Evolutionary conservation across 2,797 vertebrate species (phyloP).

Genomic region (Semaprochilodus insignis): DNA sequence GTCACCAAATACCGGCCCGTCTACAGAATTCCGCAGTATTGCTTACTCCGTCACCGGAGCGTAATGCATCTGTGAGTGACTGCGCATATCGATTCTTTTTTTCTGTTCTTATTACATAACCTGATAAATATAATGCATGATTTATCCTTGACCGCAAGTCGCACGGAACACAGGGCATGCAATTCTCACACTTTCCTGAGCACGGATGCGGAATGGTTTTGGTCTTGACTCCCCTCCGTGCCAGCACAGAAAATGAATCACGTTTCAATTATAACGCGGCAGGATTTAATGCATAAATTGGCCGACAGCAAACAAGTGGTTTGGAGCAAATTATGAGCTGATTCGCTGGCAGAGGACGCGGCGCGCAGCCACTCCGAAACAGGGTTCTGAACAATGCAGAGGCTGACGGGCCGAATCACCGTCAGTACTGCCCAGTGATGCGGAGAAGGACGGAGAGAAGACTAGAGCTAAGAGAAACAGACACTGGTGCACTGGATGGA

Average conservation of each 20-base stretch:
- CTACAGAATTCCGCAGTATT: constrained; percentile 3
- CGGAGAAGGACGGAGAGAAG: neutral
- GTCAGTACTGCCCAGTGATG: neutral
- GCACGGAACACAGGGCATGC: neutral
- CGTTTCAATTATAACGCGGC: constrained; percentile 5
- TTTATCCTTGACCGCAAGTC: constrained; percentile 5
- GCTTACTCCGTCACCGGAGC: neutral
- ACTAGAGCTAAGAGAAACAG: neutral
- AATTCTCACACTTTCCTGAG: constrained; percentile 15
- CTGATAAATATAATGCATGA: neutral
- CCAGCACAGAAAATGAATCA: constrained; percentile 23
- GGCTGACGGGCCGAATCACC: neutral
- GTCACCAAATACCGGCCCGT: constrained; percentile 4
- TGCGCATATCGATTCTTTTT: constrained; percentile 26
- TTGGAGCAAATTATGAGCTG: neutral
- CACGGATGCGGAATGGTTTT: neutral
- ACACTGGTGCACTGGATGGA: neutral
- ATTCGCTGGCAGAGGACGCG: neutral
- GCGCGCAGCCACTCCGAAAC: neutral
- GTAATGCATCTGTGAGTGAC: constrained; percentile 21
- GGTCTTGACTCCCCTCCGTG: neutral
- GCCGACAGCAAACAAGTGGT: constrained; percentile 11
- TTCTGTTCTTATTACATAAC: neutral
- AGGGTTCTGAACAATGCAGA: constrained; percentile 4
- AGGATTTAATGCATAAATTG: constrained; percentile 33